Conservation (phyloP, 2,888 invertebrate species). For the Diplazon laetatorius region DNA sequence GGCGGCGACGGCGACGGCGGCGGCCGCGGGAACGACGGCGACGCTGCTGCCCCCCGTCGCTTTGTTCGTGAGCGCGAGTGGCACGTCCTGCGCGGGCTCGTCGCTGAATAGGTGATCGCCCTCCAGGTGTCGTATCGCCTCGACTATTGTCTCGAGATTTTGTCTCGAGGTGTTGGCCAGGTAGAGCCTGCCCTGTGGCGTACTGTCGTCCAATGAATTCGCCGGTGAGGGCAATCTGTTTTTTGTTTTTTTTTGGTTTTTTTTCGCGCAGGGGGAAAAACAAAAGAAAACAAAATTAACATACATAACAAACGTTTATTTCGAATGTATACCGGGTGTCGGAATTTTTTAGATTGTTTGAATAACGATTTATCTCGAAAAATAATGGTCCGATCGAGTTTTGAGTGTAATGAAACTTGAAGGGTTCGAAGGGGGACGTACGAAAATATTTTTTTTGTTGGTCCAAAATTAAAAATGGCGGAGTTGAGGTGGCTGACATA, state of each 20-base stretch:
- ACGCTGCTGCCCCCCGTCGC: slow-evolving; percentile 65
- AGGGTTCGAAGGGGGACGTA: too few relatives aligned
- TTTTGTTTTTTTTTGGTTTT: neutral
- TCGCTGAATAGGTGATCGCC: slow-evolving; percentile 97
- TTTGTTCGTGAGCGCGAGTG: slow-evolving; percentile 80
- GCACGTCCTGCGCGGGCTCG: slow-evolving; percentile 83
- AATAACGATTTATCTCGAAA: too few relatives aligned
- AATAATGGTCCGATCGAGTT: too few relatives aligned
- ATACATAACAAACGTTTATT: too few relatives aligned
- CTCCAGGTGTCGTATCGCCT: slow-evolving; percentile 98
- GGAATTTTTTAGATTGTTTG: too few relatives aligned
- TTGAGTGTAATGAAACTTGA: too few relatives aligned
- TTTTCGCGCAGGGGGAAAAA: neutral
- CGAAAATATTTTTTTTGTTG: too few relatives aligned
- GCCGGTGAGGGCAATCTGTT: slow-evolving; percentile 86
- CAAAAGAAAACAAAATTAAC: neutral
- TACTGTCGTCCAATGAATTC: slow-evolving; percentile 81
- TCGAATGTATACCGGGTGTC: too few relatives aligned
- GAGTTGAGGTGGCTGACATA: too few relatives aligned
- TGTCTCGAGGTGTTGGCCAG: slow-evolving; percentile 92
- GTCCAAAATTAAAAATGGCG: too few relatives aligned
- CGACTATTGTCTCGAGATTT: slow-evolving; percentile 98
- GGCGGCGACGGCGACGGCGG: too few relatives aligned
- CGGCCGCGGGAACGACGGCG: too few relatives aligned
- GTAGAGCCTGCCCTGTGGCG: slow-evolving; percentile 84